phyloP scores from a whole-genome alignment of 2,797 vertebrate species.

The Diplodus sargus region DNA sequence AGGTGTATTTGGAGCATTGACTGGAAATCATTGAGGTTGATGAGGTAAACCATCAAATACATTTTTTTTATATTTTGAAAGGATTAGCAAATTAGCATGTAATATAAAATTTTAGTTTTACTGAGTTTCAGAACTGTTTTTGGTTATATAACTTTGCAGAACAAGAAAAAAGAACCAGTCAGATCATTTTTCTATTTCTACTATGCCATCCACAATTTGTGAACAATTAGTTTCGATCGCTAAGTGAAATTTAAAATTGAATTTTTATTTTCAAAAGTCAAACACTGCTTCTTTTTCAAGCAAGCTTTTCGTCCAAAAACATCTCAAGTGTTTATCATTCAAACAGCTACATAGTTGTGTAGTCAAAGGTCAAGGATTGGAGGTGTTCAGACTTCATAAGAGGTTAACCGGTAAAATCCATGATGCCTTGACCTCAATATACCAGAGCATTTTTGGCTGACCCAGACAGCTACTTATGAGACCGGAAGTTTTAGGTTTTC shows the following conservation, averaged over 20 bases:
- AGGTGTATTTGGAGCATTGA: too few species aligned
- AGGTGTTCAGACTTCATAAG: conserved; percentile 36
- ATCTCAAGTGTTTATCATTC: conserved; percentile 2
- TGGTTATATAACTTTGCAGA: neutral
- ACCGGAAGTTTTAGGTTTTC: conserved; percentile 18
- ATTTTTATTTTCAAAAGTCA: neutral
- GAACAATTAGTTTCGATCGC: neutral
- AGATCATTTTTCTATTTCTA: neutral
- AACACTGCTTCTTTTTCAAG: neutral
- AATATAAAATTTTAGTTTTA: too few species aligned
- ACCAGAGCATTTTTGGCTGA: conserved; percentile 12
- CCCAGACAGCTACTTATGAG: conserved; percentile 43
- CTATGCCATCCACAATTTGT: too few species aligned
- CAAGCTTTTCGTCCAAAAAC: neutral
- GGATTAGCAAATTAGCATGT: too few species aligned
- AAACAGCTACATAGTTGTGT: neutral
- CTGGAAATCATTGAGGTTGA: too few species aligned
- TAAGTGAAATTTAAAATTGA: neutral
- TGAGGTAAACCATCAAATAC: neutral
- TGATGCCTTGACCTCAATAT: conserved; percentile 47
- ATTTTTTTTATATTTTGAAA: neutral
- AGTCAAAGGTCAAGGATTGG: conserved; percentile 22
- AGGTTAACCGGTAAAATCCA: conserved; percentile 37
- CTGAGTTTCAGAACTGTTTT: too few species aligned
- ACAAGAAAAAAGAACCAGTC: neutral